Conservation (phyloP, 2,888 invertebrate genomes). For the Heliconius aoede region DNA sequence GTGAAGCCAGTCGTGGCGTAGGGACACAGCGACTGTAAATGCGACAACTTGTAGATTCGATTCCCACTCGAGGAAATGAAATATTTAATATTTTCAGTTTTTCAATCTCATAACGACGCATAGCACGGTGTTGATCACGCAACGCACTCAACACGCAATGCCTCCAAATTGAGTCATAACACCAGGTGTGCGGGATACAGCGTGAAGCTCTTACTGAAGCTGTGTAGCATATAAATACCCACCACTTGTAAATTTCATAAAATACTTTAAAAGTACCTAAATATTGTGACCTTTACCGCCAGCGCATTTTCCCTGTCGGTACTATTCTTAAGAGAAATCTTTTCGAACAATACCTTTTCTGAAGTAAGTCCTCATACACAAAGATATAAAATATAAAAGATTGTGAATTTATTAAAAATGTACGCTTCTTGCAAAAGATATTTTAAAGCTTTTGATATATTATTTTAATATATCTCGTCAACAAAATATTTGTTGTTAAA, state of each 20-base stretch:
- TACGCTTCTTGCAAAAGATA: background rate
- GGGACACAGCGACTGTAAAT: no score
- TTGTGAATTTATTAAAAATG: constrained; percentile 34
- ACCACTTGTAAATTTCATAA: background rate
- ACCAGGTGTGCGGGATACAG: no score
- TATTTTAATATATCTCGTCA: background rate
- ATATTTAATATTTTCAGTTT: no score
- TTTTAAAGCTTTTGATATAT: background rate
- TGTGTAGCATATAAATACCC: no score
- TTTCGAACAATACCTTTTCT: constrained; percentile 42
- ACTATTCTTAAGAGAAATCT: constrained; percentile 39
- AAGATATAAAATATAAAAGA: constrained; percentile 37
- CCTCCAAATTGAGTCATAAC: no score
- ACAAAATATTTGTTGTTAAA: background rate
- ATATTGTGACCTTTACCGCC: constrained; percentile 36
- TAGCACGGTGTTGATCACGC: no score
- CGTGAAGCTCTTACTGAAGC: no score
- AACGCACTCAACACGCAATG: no score
- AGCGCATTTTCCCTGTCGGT: constrained; percentile 32
- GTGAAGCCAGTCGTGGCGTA: no score
- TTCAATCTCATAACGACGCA: no score
- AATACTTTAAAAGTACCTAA: constrained; percentile 29
- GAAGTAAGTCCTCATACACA: constrained; percentile 36
- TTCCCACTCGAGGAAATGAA: no score
- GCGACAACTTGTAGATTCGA: no score